These are phyloP conservation scores for Otus sunia DNA, from an alignment of 2,113 vertebrate genomes.

Conservation along the genomic window DNA sequence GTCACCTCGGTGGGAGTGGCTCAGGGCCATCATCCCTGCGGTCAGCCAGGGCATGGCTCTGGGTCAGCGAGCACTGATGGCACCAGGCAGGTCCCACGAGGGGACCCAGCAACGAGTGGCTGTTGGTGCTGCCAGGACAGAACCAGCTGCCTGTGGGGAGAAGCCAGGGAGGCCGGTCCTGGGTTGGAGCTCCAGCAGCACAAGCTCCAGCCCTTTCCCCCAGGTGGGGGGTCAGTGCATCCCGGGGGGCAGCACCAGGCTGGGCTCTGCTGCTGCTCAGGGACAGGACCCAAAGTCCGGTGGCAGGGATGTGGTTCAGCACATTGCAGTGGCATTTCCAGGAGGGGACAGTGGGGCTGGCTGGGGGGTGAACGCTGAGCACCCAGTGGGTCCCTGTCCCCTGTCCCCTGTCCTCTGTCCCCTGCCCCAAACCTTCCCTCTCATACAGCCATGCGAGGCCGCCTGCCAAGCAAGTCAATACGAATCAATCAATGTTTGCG, in stretches of 20 bases:
- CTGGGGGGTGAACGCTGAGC: neutral
- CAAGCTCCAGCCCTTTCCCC: neutral
- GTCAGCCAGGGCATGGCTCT: too few species aligned
- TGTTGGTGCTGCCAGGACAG: neutral
- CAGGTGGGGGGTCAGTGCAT: neutral
- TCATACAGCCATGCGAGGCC: neutral
- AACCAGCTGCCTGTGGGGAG: neutral
- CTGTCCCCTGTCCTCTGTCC: neutral
- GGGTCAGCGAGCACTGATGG: rapidly evolving
- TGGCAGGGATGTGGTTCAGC: neutral
- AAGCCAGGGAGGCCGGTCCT: neutral
- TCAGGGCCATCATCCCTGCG: too few species aligned
- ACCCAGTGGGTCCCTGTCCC: neutral
- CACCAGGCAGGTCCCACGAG: neutral
- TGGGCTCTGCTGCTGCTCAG: neutral
- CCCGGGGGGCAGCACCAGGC: neutral
- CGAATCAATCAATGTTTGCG: slow-evolving; percentile 64
- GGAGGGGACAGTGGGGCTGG: neutral
- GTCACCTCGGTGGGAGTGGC: too few species aligned
- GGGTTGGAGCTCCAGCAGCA: rapidly evolving
- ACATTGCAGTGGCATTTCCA: neutral
- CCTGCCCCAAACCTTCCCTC: neutral
- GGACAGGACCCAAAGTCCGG: neutral
- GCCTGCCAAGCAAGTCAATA: slow-evolving; percentile 39
- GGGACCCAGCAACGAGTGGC: rapidly evolving